These are phyloP conservation scores for Cassiopea xamachana DNA, from an alignment of 30 jellyfish, hydroid and myxozoan genomes.

Conservation along the genomic window DNA sequence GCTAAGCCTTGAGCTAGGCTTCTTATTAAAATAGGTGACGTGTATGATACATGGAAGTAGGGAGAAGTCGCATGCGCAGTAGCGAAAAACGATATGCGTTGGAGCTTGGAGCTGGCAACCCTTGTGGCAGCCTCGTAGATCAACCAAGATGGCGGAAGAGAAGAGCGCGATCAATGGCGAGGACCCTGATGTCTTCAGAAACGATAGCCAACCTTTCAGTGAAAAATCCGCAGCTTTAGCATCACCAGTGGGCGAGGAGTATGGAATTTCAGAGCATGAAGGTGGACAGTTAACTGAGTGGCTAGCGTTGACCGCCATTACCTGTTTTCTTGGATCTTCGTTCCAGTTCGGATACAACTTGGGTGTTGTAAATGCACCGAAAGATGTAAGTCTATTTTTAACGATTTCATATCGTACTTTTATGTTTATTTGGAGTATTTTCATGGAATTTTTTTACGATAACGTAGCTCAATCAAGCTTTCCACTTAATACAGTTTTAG, in stretches of 20 bases:
- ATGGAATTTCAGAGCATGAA: neutral
- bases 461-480: no score
- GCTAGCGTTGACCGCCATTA: constrained; percentile 75
- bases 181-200: neutral
- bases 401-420: no score
- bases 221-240: constrained; percentile 6
- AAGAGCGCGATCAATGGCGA: neutral
- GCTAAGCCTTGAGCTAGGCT: no score
- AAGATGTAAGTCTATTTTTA: constrained; percentile 54
- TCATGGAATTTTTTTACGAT: no score
- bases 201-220: neutral
- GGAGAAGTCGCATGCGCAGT: no score
- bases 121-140: neutral
- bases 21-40: no score
- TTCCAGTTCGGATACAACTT: constrained; percentile 96
- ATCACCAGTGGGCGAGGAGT: constrained; percentile 6
- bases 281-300: constrained; percentile 52
- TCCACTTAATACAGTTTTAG: no score
- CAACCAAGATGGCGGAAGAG: constrained; percentile 31
- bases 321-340: constrained; percentile 94
- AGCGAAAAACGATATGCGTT: no score
- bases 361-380: constrained; percentile 93
- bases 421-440: no score
- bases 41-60: no score
- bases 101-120: no score